A percentile compares a stretch with the other conserved stretches of the same genome.
Conservation (phyloP, 2,888 invertebrate species). For the Brachynemurus nebulosus region DNA sequence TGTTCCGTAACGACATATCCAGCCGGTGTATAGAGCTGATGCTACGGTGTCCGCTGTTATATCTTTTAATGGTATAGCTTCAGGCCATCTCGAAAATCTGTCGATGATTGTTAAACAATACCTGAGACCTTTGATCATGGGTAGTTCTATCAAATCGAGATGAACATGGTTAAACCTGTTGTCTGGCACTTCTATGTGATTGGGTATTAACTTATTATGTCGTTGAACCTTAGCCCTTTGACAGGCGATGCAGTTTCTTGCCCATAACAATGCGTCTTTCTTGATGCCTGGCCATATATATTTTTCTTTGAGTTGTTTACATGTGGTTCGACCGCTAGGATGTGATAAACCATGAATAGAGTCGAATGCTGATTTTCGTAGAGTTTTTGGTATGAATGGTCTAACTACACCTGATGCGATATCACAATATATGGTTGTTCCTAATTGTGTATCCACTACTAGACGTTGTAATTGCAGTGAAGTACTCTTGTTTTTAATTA, state of each 20-base stretch:
- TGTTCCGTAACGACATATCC: constrained; percentile 6
- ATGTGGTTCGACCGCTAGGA: constrained; percentile 16
- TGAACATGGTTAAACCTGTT: constrained; percentile 3
- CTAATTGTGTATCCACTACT: neutral
- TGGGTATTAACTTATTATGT: no score
- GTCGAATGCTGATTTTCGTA: no score
- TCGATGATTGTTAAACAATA: constrained; percentile 9
- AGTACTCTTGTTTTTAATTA: no score
- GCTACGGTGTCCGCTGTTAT: constrained; percentile 7
- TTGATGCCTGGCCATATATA: constrained; percentile 19
- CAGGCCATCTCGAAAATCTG: constrained; percentile 8
- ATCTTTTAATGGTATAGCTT: constrained; percentile 5
- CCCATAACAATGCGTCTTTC: constrained; percentile 14
- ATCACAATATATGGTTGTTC: constrained; percentile 16
- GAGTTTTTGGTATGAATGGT: no score
- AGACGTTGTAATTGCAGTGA: constrained; percentile 3
- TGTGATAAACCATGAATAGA: no score
- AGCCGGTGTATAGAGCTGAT: neutral
- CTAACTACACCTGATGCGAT: constrained; percentile 10
- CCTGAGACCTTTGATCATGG: neutral
- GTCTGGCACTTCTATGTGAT: no score
- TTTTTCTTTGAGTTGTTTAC: constrained; percentile 12
- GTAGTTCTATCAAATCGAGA: constrained; percentile 1
- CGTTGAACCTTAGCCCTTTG: no score
- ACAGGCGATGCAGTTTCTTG: no score